A percentile compares a stretch with the other conserved stretches of the same genome.
Conservation (phyloP, 2,797 vertebrate genomes). For the Macropus fuliginosus region DNA sequence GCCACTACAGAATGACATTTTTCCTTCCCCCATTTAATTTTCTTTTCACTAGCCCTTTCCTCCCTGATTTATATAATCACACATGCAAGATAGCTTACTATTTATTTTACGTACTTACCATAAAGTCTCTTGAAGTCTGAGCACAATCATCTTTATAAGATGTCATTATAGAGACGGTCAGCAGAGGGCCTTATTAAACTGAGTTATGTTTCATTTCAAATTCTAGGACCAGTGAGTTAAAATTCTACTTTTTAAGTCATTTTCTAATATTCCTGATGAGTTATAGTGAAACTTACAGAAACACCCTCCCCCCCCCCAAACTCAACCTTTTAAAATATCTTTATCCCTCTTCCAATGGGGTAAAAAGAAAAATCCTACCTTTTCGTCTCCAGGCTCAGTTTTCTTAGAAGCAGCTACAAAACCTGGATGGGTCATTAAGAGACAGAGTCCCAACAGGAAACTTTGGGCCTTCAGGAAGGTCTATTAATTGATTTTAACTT, state of each 20-base stretch:
- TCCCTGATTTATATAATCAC: background rate
- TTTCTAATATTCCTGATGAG: slow-evolving; percentile 36
- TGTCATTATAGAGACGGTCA: slow-evolving; percentile 81
- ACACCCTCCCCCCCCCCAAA: too few relatives aligned
- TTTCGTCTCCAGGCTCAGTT: slow-evolving; percentile 41
- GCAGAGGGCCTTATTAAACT: slow-evolving; percentile 87
- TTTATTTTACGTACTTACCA: slow-evolving; percentile 54
- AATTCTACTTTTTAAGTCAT: slow-evolving; percentile 6
- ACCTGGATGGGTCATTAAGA: slow-evolving; percentile 54
- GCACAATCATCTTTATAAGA: background rate
- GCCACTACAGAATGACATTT: slow-evolving; percentile 45
- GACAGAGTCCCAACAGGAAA: background rate
- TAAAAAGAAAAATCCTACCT: slow-evolving; percentile 38
- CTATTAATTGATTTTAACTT: background rate
- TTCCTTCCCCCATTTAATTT: slow-evolving; percentile 15
- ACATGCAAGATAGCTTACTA: slow-evolving; percentile 52
- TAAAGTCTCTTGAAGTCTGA: slow-evolving; percentile 48
- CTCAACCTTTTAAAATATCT: slow-evolving; percentile 29
- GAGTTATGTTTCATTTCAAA: slow-evolving; percentile 67
- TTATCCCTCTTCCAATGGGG: slow-evolving; percentile 38
- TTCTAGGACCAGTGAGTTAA: background rate
- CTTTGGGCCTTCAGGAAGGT: slow-evolving; percentile 22
- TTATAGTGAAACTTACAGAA: background rate
- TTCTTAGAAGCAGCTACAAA: slow-evolving; percentile 40
- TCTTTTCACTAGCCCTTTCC: slow-evolving; percentile 55